phyloP scores from a whole-genome alignment of 1,140 invertebrate species.

The Phenacoccus solenopsis region DNA sequence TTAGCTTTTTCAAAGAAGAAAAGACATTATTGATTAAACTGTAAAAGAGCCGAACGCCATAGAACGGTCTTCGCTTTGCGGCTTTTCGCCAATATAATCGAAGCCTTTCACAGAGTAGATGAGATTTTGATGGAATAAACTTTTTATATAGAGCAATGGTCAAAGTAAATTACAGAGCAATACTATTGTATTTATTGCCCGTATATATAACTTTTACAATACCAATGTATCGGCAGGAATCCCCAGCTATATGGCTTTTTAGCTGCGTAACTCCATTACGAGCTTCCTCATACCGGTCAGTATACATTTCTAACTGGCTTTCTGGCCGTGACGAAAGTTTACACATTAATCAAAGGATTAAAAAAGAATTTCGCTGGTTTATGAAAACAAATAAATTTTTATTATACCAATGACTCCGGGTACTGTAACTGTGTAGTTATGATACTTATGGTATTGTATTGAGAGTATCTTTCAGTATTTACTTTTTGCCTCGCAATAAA shows the following conservation, averaged over 20 bases:
- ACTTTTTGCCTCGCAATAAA: no score
- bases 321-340: not conserved
- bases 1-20: not conserved
- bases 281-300: no score
- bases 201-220: not conserved
- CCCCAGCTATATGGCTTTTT: no score
- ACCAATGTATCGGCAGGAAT: no score
- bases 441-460: no score
- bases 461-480: no score
- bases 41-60: not conserved
- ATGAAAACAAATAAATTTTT: slow-evolving; percentile 1
- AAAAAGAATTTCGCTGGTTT: not conserved
- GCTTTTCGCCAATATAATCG: slow-evolving; percentile 2
- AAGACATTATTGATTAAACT: slow-evolving; percentile 5
- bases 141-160: slow-evolving; percentile 1
- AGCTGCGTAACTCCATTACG: no score
- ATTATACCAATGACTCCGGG: no score
- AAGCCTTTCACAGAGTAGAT: not conserved
- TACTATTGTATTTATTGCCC: not conserved
- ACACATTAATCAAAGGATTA: not conserved
- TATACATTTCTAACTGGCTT: no score
- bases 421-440: no score
- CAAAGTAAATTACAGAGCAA: slow-evolving; percentile 10
- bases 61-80: slow-evolving; percentile 5
- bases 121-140: slow-evolving; percentile 17